phyloP scores from a whole-genome alignment of 2,888 invertebrate species.

The Apamea crenata region DNA sequence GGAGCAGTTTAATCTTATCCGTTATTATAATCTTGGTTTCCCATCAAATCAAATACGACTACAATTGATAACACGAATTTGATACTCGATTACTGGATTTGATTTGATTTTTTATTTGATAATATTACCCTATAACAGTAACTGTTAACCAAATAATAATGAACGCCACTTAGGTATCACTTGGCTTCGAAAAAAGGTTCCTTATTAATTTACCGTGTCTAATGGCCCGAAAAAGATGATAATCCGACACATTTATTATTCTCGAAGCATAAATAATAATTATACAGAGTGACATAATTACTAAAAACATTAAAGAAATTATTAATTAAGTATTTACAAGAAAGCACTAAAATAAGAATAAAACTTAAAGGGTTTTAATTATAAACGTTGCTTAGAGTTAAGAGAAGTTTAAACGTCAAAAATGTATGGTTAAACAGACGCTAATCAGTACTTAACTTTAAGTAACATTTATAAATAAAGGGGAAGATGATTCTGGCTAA shows the following conservation, averaged over 20 bases:
- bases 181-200: conserved; percentile 28
- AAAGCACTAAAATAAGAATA: background rate
- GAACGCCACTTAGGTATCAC: conserved; percentile 30
- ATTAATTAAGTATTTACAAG: background rate
- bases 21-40: background rate
- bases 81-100: too few relatives aligned
- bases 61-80: conserved; percentile 6
- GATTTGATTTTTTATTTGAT: too few relatives aligned
- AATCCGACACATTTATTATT: conserved; percentile 29
- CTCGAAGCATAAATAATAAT: background rate
- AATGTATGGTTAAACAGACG: background rate
- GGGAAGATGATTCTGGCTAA: background rate
- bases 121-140: background rate
- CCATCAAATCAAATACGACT: background rate
- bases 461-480: background rate
- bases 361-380: background rate
- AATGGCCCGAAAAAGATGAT: conserved; percentile 37
- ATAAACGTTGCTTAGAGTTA: background rate
- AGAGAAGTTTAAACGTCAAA: background rate
- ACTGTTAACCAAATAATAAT: conserved; percentile 28
- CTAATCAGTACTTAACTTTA: background rate
- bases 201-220: conserved; percentile 38
- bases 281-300: background rate
- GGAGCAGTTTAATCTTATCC: conserved; percentile 1
- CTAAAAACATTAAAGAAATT: background rate